Percentiles rank a stretch among this genome's conserved stretches.
Conservation (phyloP, 23 tunicate species). For the Corella eumyota region DNA sequence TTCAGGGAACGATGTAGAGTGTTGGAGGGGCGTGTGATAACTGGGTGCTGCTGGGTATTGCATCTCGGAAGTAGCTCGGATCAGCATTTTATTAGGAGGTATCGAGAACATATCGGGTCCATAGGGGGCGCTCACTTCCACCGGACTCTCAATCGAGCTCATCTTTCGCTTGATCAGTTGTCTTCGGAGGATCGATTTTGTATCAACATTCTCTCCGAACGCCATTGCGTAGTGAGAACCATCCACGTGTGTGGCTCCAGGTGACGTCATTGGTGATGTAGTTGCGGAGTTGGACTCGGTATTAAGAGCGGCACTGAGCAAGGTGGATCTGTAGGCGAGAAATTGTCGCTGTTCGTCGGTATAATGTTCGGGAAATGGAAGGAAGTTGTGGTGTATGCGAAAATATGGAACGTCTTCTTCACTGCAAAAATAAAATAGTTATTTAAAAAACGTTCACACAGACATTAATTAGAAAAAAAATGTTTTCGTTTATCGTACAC, state of each 20-base stretch:
- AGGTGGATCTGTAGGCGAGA: constrained; percentile 82
- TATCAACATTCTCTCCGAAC: constrained; percentile 39
- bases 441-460: not conserved
- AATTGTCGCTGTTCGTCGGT: constrained; percentile 65
- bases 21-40: constrained; percentile 74
- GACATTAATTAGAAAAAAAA: not conserved
- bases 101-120: constrained; percentile 45
- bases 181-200: constrained; percentile 65
- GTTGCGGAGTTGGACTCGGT: constrained; percentile 55
- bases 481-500: no score
- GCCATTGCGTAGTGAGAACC: constrained; percentile 19
- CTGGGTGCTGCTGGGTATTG: constrained; percentile 48
- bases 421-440: constrained; percentile 18
- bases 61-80: constrained; percentile 59
- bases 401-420: constrained; percentile 94
- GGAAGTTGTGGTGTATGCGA: constrained; percentile 89
- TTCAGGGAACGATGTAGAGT: constrained; percentile 49
- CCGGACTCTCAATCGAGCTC: constrained; percentile 46
- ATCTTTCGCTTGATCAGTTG: constrained; percentile 80
- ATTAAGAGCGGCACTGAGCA: constrained; percentile 70
- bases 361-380: constrained; percentile 96
- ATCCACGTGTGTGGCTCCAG: constrained; percentile 22
- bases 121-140: constrained; percentile 22
- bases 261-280: constrained; percentile 66
- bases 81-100: constrained; percentile 72